Base-by-base conservation (phyloP, 2,888 invertebrate species). In the Eupelmus urozonus region DNA sequence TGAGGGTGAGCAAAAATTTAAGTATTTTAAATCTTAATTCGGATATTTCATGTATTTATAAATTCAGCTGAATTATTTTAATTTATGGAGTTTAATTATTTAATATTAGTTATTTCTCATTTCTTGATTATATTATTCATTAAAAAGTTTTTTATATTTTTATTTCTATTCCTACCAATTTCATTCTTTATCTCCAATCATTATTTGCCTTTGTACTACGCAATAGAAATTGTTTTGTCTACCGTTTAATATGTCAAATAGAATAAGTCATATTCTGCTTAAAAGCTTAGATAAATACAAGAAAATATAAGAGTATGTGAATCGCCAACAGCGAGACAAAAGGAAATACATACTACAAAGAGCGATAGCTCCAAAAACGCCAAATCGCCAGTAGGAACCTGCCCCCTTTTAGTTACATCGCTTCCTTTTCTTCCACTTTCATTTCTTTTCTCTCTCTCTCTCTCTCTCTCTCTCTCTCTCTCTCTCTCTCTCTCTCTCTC, bases 21-120 rank as follows among this genome's bases (percentile, higher is more conserved):
- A 34, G 76, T 70, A 70, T 70, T 70, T 70, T 65, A n/a, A 70
- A 76, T 76, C 57, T 76, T 76, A 29, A 63, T 57, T 71, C 23
- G 29, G 29, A 57, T 59, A 60, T 71, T 59, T n/a, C n/a, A n/a
- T n/a, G n/a, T n/a, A n/a, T n/a, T n/a, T n/a, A n/a, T n/a, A n/a
- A n/a, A n/a, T n/a, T n/a, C n/a, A n/a, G n/a, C n/a, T n/a, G n/a
- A n/a, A n/a, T n/a, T n/a, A n/a, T n/a, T n/a, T n/a, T n/a, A n/a
- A n/a, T n/a, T n/a, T n/a, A n/a, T n/a, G n/a, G 34, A 34, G 34
- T 5, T 34, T 5, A 34, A 34, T 34, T 18, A 9, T 9, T 34
- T 34, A 5, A 5, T 34, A 34, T 9, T 34, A 34, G 9, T 34
- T 34, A 34, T 5, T 34, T 34, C 9, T 34, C 3, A 34, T 5